Conservation (phyloP, 2,113 vertebrate species). For the Hyperopisus bebe region DNA sequence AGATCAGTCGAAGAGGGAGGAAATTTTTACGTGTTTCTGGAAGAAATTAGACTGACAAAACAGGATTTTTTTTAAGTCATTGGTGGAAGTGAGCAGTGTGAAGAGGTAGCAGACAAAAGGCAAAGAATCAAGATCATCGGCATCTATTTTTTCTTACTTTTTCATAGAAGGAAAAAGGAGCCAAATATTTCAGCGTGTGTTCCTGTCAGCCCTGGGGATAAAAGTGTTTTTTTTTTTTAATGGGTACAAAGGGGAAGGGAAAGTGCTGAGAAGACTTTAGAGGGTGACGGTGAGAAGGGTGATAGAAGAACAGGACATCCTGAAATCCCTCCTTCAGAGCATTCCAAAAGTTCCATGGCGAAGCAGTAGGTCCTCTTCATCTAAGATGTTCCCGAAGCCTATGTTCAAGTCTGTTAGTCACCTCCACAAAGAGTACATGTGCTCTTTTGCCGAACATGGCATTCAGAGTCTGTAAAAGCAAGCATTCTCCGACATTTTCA, state of each 20-base stretch:
- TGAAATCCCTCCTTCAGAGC: background rate
- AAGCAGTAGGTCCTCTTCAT: background rate
- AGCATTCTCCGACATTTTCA: background rate
- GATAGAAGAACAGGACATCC: background rate
- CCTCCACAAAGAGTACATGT: background rate
- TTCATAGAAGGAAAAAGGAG: background rate
- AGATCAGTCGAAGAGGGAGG: background rate
- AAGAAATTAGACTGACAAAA: background rate
- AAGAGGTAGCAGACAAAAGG: background rate
- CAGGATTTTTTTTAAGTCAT: background rate
- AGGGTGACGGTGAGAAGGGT: background rate
- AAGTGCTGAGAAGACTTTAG: background rate
- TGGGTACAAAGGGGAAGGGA: background rate
- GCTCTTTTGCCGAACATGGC: background rate
- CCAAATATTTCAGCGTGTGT: background rate
- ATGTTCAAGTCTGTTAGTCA: background rate
- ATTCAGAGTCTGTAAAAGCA: background rate
- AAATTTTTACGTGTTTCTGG: background rate
- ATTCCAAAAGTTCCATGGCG: background rate
- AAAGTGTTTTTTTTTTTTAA: background rate
- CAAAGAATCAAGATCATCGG: background rate
- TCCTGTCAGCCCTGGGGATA: background rate
- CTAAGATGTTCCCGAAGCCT: background rate
- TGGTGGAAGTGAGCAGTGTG: background rate
- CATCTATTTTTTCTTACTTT: background rate